A percentile compares a stretch with the other conserved stretches of the same genome.
phyloP scores from a whole-genome alignment of 30 jellyfish, hydroid and myxozoan genomes.

The Hydractinia echinata region DNA sequence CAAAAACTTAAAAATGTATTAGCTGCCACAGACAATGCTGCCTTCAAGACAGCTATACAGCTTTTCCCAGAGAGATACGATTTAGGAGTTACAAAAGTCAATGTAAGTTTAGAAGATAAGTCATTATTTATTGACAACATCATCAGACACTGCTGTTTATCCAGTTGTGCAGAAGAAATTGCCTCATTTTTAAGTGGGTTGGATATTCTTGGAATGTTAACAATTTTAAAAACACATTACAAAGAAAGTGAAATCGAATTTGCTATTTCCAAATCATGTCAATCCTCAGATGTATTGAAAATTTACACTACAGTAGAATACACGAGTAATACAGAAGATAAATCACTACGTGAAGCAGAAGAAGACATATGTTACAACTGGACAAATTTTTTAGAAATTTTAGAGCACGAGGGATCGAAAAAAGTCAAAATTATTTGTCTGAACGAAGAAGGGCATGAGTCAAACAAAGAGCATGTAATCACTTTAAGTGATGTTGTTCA shows the following conservation, averaged over 20 bases:
- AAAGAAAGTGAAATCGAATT: no score
- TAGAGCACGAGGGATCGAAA: constrained; percentile 13
- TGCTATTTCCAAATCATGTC: no score
- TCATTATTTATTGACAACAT: no score
- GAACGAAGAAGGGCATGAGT: no score
- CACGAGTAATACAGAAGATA: background rate
- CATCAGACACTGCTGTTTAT: no score
- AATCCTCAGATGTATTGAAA: no score
- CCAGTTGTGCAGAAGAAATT: no score
- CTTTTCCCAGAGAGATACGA: background rate
- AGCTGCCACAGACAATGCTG: constrained; percentile 24
- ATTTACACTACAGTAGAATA: background rate
- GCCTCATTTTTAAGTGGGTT: no score
- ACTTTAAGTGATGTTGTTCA: constrained; percentile 11
- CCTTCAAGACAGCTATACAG: background rate
- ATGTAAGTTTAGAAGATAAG: background rate
- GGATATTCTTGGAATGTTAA: no score
- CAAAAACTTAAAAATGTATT: constrained; percentile 21
- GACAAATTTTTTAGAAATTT: background rate
- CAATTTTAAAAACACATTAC: no score
- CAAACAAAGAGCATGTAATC: background rate
- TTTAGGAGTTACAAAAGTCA: background rate
- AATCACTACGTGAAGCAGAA: background rate
- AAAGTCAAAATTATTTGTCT: no score
- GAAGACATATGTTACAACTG: constrained; percentile 21